Conservation (phyloP, 2,888 invertebrate genomes). For the Synanthedon myopaeformis region DNA sequence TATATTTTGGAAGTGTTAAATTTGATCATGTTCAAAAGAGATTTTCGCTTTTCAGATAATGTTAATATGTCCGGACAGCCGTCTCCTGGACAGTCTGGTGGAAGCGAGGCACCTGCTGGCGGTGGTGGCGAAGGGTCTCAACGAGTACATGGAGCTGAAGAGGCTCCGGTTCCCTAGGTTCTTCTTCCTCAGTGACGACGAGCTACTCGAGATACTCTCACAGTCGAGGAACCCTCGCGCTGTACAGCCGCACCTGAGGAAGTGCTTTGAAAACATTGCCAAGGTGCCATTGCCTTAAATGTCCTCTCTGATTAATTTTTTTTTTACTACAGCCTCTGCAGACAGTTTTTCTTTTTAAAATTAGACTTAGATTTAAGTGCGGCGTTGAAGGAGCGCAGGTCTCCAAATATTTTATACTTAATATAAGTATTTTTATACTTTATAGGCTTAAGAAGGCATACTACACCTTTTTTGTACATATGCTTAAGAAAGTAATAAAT, state of each 20-base stretch:
- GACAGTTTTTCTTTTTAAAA: no score
- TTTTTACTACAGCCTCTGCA: no score
- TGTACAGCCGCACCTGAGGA: constrained; percentile 85
- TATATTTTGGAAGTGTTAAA: no score
- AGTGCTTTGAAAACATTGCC: constrained; percentile 85
- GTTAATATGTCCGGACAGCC: constrained; percentile 72
- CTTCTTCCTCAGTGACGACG: constrained; percentile 87
- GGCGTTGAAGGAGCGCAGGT: no score
- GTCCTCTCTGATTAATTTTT: not conserved
- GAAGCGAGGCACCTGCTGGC: constrained; percentile 79
- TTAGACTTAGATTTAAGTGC: no score
- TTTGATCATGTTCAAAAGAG: no score
- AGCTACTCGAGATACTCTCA: constrained; percentile 82
- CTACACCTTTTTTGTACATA: no score
- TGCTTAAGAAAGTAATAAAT: no score
- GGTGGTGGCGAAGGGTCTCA: constrained; percentile 79
- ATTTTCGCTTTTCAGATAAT: constrained; percentile 62
- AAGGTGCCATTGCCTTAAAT: constrained; percentile 36
- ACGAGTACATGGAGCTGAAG: constrained; percentile 83
- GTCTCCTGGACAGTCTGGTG: constrained; percentile 75
- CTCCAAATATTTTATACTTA: no score
- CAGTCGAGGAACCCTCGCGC: constrained; percentile 82
- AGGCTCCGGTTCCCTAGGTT: constrained; percentile 80
- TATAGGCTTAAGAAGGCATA: no score
- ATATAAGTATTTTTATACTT: no score